Evolutionary conservation across 2,113 vertebrate species (phyloP).

Genomic region (Oryzias woworae): DNA sequence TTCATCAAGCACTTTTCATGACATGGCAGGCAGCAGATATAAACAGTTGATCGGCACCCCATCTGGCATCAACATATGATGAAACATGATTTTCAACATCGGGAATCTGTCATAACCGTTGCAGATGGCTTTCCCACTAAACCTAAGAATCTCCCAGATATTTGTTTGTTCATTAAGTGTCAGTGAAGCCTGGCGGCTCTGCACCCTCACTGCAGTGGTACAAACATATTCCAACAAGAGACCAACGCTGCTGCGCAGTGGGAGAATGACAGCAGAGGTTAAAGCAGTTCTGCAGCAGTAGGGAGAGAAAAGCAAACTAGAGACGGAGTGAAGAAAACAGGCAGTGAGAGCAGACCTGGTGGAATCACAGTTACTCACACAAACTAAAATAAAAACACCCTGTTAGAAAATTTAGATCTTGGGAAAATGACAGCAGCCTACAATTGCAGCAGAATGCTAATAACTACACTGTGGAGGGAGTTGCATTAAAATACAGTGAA

Average conservation of each 20-base stretch:
- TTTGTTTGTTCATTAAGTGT: slow-evolving; percentile 72
- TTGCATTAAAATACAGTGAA: slow-evolving; percentile 26
- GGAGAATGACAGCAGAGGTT: slow-evolving; percentile 67
- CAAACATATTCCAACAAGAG: slow-evolving; percentile 35
- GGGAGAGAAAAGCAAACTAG: slow-evolving; percentile 37
- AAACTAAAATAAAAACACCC: slow-evolving; percentile 60
- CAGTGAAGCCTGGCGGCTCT: slow-evolving; percentile 69
- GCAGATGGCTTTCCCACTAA: slow-evolving; percentile 59
- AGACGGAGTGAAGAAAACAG: slow-evolving; percentile 42
- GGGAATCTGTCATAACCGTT: slow-evolving; percentile 21
- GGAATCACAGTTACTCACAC: slow-evolving; percentile 45
- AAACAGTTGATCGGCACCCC: not conserved
- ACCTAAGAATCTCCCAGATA: slow-evolving; percentile 57
- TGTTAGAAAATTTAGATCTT: slow-evolving; percentile 37
- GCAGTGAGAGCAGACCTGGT: slow-evolving; percentile 38
- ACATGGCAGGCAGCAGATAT: not conserved
- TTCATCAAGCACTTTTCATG: not conserved
- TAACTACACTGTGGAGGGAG: slow-evolving; percentile 22
- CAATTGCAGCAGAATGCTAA: slow-evolving; percentile 6
- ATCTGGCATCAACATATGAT: slow-evolving; percentile 2
- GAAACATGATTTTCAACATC: slow-evolving; percentile 25
- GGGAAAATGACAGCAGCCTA: slow-evolving; percentile 18
- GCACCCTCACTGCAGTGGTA: slow-evolving; percentile 51
- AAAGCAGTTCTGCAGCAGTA: slow-evolving; percentile 61
- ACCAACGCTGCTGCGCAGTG: slow-evolving; percentile 35